Conservation (phyloP, 2,888 invertebrate species). For the Sphecodes monilicornis region DNA sequence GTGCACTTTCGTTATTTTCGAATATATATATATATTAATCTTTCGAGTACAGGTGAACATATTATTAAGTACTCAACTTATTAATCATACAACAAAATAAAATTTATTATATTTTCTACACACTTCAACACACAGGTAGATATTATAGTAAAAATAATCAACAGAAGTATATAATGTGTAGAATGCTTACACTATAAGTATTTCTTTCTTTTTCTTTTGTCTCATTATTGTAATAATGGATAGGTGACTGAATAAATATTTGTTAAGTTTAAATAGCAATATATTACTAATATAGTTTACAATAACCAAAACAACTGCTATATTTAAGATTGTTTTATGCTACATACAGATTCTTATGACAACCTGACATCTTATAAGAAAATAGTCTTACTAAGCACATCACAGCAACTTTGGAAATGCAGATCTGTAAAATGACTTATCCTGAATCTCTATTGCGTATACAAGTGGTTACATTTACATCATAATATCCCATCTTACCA, state of each 20-base stretch:
- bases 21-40: background rate
- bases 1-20: slow-evolving; percentile 38
- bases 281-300: slow-evolving; percentile 77
- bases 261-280: slow-evolving; percentile 67
- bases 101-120: slow-evolving; percentile 37
- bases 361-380: slow-evolving; percentile 73
- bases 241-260: slow-evolving; percentile 58
- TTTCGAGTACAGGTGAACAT: slow-evolving; percentile 29
- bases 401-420: slow-evolving; percentile 80
- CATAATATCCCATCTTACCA: slow-evolving; percentile 47
- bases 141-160: slow-evolving; percentile 34
- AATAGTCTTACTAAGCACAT: slow-evolving; percentile 79
- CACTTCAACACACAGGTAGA: slow-evolving; percentile 15
- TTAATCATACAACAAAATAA: slow-evolving; percentile 46
- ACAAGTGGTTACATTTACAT: slow-evolving; percentile 62
- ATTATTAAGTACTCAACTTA: slow-evolving; percentile 32
- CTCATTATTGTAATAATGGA: slow-evolving; percentile 28
- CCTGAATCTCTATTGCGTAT: slow-evolving; percentile 66
- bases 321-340: slow-evolving; percentile 67
- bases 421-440: slow-evolving; percentile 73
- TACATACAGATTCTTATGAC: slow-evolving; percentile 68
- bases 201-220: background rate
- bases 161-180: slow-evolving; percentile 22
- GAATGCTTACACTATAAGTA: slow-evolving; percentile 12
- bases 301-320: slow-evolving; percentile 73